A percentile compares a stretch with the other conserved stretches of the same genome.
Evolutionary conservation across 2,888 invertebrate species (phyloP).

Genomic region (Leptopilina myrica): DNA sequence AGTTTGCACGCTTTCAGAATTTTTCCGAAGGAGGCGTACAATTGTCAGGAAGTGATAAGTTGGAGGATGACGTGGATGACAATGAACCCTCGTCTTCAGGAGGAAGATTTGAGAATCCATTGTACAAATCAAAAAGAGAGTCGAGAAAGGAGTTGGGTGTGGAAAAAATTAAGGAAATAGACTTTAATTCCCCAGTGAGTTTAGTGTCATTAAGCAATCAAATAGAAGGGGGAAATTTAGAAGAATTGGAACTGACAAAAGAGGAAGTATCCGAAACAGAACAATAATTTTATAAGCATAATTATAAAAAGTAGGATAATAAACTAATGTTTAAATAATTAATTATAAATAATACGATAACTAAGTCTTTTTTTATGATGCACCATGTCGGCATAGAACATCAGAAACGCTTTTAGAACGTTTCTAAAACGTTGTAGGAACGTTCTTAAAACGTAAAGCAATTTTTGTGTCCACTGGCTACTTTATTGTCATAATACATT

Average conservation of each 20-base stretch:
- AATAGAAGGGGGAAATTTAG: slow-evolving; percentile 54
- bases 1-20: slow-evolving; percentile 75
- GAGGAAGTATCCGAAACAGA: slow-evolving; percentile 40
- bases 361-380: too few relatives aligned
- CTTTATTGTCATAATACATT: too few relatives aligned
- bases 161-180: slow-evolving; percentile 52
- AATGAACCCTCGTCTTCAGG: slow-evolving; percentile 51
- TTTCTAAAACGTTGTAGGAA: too few relatives aligned
- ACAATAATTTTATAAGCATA: neutral
- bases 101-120: slow-evolving; percentile 71
- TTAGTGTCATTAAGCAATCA: slow-evolving; percentile 60
- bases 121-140: slow-evolving; percentile 67
- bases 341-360: too few relatives aligned
- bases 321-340: too few relatives aligned
- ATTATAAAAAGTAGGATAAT: too few relatives aligned
- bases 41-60: slow-evolving; percentile 53
- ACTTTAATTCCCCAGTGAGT: slow-evolving; percentile 61
- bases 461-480: too few relatives aligned
- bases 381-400: too few relatives aligned
- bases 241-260: slow-evolving; percentile 61
- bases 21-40: slow-evolving; percentile 68
- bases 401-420: too few relatives aligned
- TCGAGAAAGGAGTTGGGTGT: slow-evolving; percentile 36
- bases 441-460: too few relatives aligned
- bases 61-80: slow-evolving; percentile 35